A percentile compares a stretch with the other conserved stretches of the same genome.
Evolutionary conservation across 2,113 vertebrate genomes (phyloP).

Genomic region (Trichomycterus rosablanca): DNA sequence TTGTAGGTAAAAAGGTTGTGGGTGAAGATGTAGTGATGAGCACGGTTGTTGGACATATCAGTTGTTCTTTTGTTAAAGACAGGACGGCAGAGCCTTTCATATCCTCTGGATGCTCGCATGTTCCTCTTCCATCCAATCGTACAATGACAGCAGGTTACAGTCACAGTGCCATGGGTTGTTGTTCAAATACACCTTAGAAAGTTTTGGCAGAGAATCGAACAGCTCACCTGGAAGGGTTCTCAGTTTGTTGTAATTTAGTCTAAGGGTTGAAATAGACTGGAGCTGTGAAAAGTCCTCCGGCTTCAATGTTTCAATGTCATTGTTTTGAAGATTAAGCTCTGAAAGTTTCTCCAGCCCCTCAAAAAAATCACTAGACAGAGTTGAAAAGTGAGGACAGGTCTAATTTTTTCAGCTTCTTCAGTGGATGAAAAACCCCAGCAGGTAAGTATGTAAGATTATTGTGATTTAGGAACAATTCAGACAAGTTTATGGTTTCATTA

Average conservation of each 20-base stretch:
- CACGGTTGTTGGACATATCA: constrained; percentile 58
- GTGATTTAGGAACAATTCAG: constrained; percentile 58
- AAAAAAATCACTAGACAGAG: constrained; percentile 61
- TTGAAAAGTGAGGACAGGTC: constrained; percentile 62
- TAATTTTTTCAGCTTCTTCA: constrained; percentile 62
- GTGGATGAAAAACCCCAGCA: constrained; percentile 55
- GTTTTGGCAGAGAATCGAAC: constrained; percentile 54
- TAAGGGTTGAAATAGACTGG: constrained; percentile 57
- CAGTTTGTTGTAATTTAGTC: constrained; percentile 57
- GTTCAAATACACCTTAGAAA: constrained; percentile 61
- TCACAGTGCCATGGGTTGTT: constrained; percentile 78
- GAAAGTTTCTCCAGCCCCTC: constrained; percentile 59
- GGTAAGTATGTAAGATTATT: constrained; percentile 67
- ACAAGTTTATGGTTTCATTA: constrained; percentile 58
- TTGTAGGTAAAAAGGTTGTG: no score
- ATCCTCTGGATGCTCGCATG: constrained; percentile 59
- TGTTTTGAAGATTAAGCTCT: constrained; percentile 64
- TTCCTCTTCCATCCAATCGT: constrained; percentile 57
- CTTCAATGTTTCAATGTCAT: constrained; percentile 57
- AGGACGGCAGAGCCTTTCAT: constrained; percentile 52
- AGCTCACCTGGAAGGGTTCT: constrained; percentile 52
- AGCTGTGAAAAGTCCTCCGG: constrained; percentile 55
- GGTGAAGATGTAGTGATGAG: no score
- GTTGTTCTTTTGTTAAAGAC: constrained; percentile 48
- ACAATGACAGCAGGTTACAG: constrained; percentile 66